Evolutionary conservation across 2,888 invertebrate genomes (phyloP), one percentile per base, ranked within the genome.

Genomic region (Ennomos quercinarius): DNA sequence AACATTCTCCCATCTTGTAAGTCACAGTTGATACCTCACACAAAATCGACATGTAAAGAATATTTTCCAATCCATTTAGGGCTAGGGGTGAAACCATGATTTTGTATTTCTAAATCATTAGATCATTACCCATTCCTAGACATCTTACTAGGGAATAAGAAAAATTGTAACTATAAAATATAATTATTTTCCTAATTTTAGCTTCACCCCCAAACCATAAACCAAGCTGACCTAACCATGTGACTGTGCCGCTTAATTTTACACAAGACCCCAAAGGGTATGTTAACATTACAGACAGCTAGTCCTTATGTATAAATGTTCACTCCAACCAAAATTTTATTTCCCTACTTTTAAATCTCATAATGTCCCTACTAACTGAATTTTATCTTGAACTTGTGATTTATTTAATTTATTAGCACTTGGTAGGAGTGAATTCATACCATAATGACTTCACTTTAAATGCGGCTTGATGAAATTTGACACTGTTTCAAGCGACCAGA

Each of bases 401-500:
- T 67, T 68, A 61, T 54, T 69, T 67, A 67, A 63, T 54, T 68
- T 71, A 72, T 66, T 74, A 69, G 64, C 61, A 68, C 66, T 67
- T 66, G 61, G 51, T 61, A 40, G 55, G 54, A 64, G 60, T 72
- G 66, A 66, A 75, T 69, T 69, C 62, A 76, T 73, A 73, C 70
- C 71, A 75, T 68, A 61, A 72, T 75, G 80, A 78, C 79, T 74
- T 76, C 61, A 68, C 74, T 71, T 76, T 58, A 67, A 68, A 67
- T 64, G 74, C 77, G 88, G 86, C 89, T 91, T 87, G 83, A 63
- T 70, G 77, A 73, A 69, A 70, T 68, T 74, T 71, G 71, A 81
- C 72, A 81, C 80, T 84, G 86, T 77, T 81, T 72, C 89, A 89
- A 91, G 91, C 86, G 89, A 86, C 48, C 78, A 84, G 81, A 84